phyloP scores from a whole-genome alignment of 2,113 vertebrate genomes.

The Nycticryphes semicollaris region DNA sequence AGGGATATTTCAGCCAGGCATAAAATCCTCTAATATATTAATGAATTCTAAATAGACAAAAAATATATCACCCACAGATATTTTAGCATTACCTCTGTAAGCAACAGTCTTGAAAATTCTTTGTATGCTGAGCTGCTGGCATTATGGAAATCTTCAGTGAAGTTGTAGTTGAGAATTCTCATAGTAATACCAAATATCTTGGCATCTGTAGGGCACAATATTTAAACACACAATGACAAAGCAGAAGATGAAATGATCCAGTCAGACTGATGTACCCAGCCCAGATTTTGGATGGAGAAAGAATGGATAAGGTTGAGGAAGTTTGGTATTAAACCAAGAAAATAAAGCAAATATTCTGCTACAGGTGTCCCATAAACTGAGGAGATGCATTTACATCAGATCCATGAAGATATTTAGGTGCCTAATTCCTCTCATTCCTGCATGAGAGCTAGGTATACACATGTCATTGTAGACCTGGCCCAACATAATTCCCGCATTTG shows the following conservation, averaged over 20 bases:
- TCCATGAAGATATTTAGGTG: background rate
- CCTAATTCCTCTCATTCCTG: background rate
- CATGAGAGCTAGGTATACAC: background rate
- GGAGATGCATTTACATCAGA: background rate
- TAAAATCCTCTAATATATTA: background rate
- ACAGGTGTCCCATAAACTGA: background rate
- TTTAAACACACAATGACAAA: background rate
- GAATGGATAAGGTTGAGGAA: background rate
- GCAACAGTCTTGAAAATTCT: conserved; percentile 63
- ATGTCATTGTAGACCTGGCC: background rate
- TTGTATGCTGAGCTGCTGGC: conserved; percentile 24
- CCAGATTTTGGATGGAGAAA: background rate
- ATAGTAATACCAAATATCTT: conserved; percentile 52
- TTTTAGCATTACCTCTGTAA: conserved; percentile 63
- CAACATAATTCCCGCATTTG: background rate
- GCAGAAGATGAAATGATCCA: background rate
- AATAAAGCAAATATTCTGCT: background rate
- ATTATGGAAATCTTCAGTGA: conserved; percentile 54
- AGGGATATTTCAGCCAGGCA: background rate
- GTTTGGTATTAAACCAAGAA: background rate
- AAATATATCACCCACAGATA: background rate
- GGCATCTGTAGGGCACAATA: conserved; percentile 57
- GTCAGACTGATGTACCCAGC: background rate
- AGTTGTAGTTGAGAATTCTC: conserved; percentile 60
- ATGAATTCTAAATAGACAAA: background rate